These are phyloP conservation scores for Osmoderma eremita DNA, from an alignment of 2,888 invertebrate genomes.

Conservation along the genomic window DNA sequence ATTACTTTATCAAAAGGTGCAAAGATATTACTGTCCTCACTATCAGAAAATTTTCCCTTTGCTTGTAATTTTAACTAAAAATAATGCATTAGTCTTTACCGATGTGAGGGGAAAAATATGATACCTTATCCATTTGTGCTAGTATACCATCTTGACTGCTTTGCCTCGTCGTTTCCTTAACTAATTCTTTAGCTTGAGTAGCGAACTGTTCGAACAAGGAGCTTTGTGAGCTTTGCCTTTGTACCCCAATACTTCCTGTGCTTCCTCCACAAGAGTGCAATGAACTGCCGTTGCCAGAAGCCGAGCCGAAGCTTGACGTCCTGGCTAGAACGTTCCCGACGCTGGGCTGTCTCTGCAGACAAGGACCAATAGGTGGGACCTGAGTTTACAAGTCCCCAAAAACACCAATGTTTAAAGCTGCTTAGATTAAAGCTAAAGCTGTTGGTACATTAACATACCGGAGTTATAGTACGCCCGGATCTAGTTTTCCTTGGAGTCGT, in stretches of 20 bases:
- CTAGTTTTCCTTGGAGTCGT: constrained; percentile 66
- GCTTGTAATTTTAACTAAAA: constrained; percentile 72
- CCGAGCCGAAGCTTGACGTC: constrained; percentile 72
- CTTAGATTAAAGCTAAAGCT: too few relatives aligned
- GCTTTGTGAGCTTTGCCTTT: constrained; percentile 83
- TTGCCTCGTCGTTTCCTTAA: constrained; percentile 87
- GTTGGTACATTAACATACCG: constrained; percentile 60
- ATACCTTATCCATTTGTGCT: constrained; percentile 91
- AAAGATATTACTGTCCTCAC: constrained; percentile 78
- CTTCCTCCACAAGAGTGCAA: constrained; percentile 56
- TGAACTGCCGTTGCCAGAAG: constrained; percentile 59
- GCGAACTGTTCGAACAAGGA: constrained; percentile 90
- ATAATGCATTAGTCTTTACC: constrained; percentile 19
- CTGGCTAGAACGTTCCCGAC: constrained; percentile 71
- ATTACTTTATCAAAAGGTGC: constrained; percentile 86
- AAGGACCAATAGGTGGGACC: constrained; percentile 68
- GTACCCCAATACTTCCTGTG: constrained; percentile 59
- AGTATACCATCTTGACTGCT: constrained; percentile 89
- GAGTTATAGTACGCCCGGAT: constrained; percentile 65
- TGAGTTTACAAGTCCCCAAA: constrained; percentile 48
- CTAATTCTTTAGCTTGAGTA: constrained; percentile 87
- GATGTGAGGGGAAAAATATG: constrained; percentile 13
- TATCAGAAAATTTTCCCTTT: constrained; percentile 69
- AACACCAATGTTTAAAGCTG: too few relatives aligned
- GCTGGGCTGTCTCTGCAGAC: constrained; percentile 70